These are phyloP conservation scores for Sesia apiformis DNA, from an alignment of 2,888 invertebrate genomes.

Conservation along the genomic window DNA sequence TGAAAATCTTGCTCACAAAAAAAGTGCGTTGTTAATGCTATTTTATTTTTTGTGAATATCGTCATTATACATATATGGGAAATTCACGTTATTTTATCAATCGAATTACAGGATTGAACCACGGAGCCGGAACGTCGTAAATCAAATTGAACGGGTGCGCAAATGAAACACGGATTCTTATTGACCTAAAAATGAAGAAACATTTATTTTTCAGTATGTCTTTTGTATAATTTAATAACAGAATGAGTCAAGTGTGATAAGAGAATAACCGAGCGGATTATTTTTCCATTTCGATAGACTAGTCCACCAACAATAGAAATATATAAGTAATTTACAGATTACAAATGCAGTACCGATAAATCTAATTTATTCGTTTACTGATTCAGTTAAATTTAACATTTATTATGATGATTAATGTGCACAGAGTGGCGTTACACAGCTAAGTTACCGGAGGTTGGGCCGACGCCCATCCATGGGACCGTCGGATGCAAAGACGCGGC, in stretches of 20 bases:
- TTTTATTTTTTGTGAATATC: too few relatives aligned
- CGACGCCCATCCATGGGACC: constrained; percentile 11
- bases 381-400: constrained; percentile 63
- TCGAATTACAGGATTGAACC: too few relatives aligned
- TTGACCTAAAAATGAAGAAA: constrained; percentile 83
- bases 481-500: constrained; percentile 25
- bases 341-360: constrained; percentile 69
- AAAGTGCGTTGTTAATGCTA: too few relatives aligned
- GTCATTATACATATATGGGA: too few relatives aligned
- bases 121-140: too few relatives aligned
- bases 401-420: constrained; percentile 51
- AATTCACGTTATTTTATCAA: too few relatives aligned
- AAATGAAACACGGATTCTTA: constrained; percentile 75
- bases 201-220: constrained; percentile 81
- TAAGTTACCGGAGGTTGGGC: not conserved
- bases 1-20: too few relatives aligned
- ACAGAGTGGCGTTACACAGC: constrained; percentile 21
- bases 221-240: constrained; percentile 78
- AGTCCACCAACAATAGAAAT: constrained; percentile 70
- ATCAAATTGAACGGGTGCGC: not conserved
- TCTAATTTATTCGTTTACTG: constrained; percentile 70
- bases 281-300: constrained; percentile 59
- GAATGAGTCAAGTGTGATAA: constrained; percentile 69
- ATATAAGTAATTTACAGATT: constrained; percentile 69
- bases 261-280: constrained; percentile 68